Evolutionary conservation across 2,113 vertebrate genomes (phyloP).

Genomic region (Pluvianellus socialis): DNA sequence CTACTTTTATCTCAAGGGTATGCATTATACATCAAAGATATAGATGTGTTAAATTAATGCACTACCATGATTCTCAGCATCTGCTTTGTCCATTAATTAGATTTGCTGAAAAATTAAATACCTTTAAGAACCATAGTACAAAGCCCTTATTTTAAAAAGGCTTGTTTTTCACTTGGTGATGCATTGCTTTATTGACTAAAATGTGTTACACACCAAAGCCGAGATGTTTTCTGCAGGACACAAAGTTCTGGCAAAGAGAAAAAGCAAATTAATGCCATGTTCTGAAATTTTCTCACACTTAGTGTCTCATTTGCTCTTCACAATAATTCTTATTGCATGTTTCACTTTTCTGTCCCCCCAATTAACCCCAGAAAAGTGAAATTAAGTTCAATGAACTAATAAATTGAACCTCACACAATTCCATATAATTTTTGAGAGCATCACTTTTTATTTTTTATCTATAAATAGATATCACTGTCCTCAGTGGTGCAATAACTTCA

Average conservation of each 20-base stretch:
- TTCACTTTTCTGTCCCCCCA: not conserved
- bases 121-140: conserved; percentile 33
- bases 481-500: not conserved
- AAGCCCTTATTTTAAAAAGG: not conserved
- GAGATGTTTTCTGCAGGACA: not conserved
- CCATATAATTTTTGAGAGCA: not conserved
- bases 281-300: not conserved
- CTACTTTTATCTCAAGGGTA: not conserved
- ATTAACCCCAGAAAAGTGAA: not conserved
- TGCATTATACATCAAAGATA: not conserved
- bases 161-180: conserved; percentile 48
- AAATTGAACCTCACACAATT: not conserved
- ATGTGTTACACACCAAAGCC: not conserved
- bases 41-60: conserved; percentile 71
- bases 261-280: conserved; percentile 21
- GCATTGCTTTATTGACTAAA: conserved; percentile 46
- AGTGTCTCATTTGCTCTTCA: not conserved
- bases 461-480: not conserved
- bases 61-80: conserved; percentile 42
- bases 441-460: not conserved
- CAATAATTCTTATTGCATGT: not conserved
- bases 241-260: conserved; percentile 4
- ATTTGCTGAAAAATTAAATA: conserved; percentile 69
- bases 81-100: conserved; percentile 69
- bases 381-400: not conserved